Percentiles rank a stretch among this genome's conserved stretches.
Conservation (phyloP, 2,888 invertebrate genomes). For the Harpalus rufipes region DNA sequence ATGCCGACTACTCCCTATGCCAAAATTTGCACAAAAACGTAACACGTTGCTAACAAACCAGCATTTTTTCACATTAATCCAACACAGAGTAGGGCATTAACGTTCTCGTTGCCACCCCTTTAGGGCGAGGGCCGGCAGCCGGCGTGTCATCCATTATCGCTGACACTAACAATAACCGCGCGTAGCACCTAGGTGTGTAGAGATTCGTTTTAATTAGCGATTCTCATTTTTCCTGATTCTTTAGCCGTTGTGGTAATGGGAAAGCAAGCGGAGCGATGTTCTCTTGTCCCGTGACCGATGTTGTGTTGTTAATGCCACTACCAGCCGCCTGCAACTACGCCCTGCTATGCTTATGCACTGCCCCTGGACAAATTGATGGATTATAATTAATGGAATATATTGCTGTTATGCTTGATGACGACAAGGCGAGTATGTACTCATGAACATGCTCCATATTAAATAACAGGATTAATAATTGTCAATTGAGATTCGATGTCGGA, state of each 20-base stretch:
- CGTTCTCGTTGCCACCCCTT: constrained; percentile 12
- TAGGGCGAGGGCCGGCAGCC: not conserved
- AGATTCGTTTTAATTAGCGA: constrained; percentile 53
- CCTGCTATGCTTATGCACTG: no score
- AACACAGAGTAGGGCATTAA: not conserved
- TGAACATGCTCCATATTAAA: constrained; percentile 22
- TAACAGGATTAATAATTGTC: constrained; percentile 20
- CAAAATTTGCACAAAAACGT: not conserved
- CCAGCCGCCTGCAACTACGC: constrained; percentile 5
- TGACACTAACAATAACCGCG: constrained; percentile 47
- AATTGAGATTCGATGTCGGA: constrained; percentile 19
- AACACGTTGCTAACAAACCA: constrained; percentile 40
- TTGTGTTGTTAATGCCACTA: constrained; percentile 29
- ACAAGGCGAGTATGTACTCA: constrained; percentile 16
- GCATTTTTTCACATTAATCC: constrained; percentile 39
- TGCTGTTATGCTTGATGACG: constrained; percentile 43
- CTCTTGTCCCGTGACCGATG: constrained; percentile 38
- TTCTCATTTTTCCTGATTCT: constrained; percentile 52
- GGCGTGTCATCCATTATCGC: constrained; percentile 22
- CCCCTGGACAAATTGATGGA: constrained; percentile 21
- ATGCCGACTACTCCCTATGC: not conserved
- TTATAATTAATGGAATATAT: constrained; percentile 46
- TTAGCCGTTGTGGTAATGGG: not conserved
- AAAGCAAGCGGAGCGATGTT: constrained; percentile 8
- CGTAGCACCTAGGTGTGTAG: constrained; percentile 18